phyloP scores from a whole-genome alignment of 2,113 vertebrate genomes.

The Barbus barbus region DNA sequence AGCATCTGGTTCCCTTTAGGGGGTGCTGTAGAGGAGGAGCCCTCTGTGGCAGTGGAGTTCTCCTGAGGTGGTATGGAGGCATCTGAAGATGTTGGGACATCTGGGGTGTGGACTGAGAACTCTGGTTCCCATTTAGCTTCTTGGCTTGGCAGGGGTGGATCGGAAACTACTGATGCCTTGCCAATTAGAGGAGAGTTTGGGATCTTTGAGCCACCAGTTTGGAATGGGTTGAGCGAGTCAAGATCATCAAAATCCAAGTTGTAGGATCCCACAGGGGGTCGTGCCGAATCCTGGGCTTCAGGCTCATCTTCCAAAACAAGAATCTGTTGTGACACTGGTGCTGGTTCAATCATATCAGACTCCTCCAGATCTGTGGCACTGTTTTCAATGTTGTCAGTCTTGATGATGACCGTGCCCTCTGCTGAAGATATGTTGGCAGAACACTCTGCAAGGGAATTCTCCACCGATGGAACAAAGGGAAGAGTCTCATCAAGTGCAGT shows the following conservation, averaged over 20 bases:
- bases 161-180: conserved; percentile 21
- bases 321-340: conserved; percentile 55
- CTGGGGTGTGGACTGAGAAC: conserved; percentile 30
- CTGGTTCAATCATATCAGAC: conserved; percentile 38
- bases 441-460: conserved; percentile 67
- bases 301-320: conserved; percentile 9
- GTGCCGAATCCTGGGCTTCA: conserved; percentile 50
- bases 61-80: neutral
- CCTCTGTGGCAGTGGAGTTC: neutral
- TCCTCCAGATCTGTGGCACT: neutral
- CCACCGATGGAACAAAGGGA: conserved; percentile 64
- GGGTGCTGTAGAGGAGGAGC: conserved; percentile 14
- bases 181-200: conserved; percentile 61
- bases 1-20: conserved; percentile 64
- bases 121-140: conserved; percentile 39
- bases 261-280: conserved; percentile 59
- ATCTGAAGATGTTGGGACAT: neutral
- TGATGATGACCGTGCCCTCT: conserved; percentile 72
- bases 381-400: conserved; percentile 44
- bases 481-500: conserved; percentile 71
- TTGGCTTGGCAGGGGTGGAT: conserved; percentile 20
- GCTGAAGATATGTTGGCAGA: conserved; percentile 61
- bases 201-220: conserved; percentile 65
- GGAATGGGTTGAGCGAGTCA: conserved; percentile 65
- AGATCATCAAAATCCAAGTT: conserved; percentile 67